These are phyloP conservation scores for Bombylius major DNA, from an alignment of 2,888 invertebrate species.

Conservation along the genomic window DNA sequence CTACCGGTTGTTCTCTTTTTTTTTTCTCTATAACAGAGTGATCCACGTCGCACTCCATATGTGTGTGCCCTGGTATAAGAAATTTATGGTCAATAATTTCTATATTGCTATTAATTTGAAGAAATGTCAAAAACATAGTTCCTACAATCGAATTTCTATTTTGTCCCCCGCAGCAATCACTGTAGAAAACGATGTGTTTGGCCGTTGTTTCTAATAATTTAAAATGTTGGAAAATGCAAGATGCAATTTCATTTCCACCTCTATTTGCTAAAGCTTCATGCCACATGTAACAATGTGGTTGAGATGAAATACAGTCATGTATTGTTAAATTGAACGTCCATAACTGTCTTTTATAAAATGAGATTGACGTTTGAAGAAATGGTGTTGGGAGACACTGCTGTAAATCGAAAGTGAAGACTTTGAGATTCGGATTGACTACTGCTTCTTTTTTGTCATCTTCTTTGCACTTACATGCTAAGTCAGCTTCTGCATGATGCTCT, in stretches of 20 bases:
- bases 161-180: neutral
- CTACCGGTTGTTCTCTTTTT: neutral
- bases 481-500: neutral
- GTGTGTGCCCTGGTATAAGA: slow-evolving; percentile 10
- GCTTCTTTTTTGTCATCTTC: neutral
- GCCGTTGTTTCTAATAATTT: neutral
- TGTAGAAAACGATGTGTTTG: neutral
- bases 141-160: slow-evolving; percentile 1
- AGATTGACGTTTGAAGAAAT: slow-evolving; percentile 1
- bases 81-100: slow-evolving; percentile 14
- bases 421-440: neutral
- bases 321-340: slow-evolving; percentile 7
- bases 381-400: slow-evolving; percentile 7
- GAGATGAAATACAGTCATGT: slow-evolving; percentile 1
- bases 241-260: slow-evolving; percentile 9
- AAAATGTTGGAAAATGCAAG: neutral
- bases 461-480: neutral
- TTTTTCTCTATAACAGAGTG: neutral
- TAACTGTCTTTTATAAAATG: slow-evolving; percentile 9
- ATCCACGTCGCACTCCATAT: slow-evolving; percentile 1
- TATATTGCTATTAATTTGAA: slow-evolving; percentile 9
- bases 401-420: slow-evolving; percentile 6
- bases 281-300: slow-evolving; percentile 2
- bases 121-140: slow-evolving; percentile 9
- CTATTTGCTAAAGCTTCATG: slow-evolving; percentile 7